Evolutionary conservation across 2,113 vertebrate genomes (phyloP).

Genomic region (Oreotrochilus melanogaster): DNA sequence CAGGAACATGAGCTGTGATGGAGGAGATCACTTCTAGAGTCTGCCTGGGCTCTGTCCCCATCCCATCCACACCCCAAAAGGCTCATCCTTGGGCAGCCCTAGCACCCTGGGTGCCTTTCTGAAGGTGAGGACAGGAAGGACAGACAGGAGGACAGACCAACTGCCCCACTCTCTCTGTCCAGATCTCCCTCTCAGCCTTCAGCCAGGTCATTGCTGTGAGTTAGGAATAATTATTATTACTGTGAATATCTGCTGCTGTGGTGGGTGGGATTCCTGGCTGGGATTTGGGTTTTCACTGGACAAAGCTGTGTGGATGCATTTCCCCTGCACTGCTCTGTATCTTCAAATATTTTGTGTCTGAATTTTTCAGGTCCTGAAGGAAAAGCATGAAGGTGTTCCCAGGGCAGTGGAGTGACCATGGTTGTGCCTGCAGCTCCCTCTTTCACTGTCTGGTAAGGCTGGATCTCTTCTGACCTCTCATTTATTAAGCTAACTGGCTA

Average conservation of each 20-base stretch:
- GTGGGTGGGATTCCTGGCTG: neutral
- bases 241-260: neutral
- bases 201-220: neutral
- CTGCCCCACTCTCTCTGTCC: neutral
- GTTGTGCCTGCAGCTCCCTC: neutral
- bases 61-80: neutral
- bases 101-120: neutral
- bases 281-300: neutral
- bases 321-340: rapidly evolving
- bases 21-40: neutral
- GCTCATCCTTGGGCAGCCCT: neutral
- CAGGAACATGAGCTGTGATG: neutral
- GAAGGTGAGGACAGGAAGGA: no score
- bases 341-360: neutral
- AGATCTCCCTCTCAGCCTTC: neutral
- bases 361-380: neutral
- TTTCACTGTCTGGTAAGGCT: neutral
- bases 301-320: neutral
- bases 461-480: neutral
- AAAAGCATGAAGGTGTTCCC: neutral
- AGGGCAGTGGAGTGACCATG: neutral
- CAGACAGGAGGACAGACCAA: neutral
- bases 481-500: neutral
- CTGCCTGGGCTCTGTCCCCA: neutral
- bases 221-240: neutral